A percentile compares a stretch with the other conserved stretches of the same genome.
These are phyloP conservation scores for Ichneumoninae sp. DNA, from an alignment of 2,888 invertebrate species.

Conservation along the genomic window DNA sequence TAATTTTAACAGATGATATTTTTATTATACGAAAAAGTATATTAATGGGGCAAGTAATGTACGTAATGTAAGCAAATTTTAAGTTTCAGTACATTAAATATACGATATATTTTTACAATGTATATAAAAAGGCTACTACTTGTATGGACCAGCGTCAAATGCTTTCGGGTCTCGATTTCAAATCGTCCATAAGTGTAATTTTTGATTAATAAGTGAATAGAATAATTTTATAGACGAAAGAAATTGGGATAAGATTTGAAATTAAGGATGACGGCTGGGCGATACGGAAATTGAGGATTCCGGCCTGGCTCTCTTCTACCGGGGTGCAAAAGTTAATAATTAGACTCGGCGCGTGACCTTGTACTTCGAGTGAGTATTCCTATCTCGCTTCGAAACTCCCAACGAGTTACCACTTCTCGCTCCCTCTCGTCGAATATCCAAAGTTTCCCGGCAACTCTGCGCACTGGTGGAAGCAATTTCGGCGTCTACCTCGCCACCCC, in stretches of 20 bases:
- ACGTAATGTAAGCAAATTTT: too few species aligned
- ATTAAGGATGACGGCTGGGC: constrained; percentile 32
- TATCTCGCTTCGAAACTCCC: constrained; percentile 60
- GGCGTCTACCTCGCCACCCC: constrained; percentile 77
- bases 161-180: background rate
- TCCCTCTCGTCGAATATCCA: constrained; percentile 78
- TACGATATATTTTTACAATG: background rate
- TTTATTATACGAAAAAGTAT: too few species aligned
- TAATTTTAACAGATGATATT: too few species aligned
- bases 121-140: background rate
- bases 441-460: constrained; percentile 82
- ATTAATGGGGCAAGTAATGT: too few species aligned
- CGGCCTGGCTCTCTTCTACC: constrained; percentile 51
- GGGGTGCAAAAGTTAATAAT: constrained; percentile 82
- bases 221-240: constrained; percentile 16
- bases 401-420: constrained; percentile 59
- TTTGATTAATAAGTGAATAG: constrained; percentile 20
- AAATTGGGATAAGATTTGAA: constrained; percentile 31
- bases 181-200: background rate
- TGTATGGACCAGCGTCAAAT: background rate
- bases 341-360: constrained; percentile 83
- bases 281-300: constrained; percentile 57
- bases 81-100: too few species aligned
- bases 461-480: constrained; percentile 82
- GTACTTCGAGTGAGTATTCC: constrained; percentile 77